Conservation (phyloP, 92 coral and sea anemone genomes). For the Actinernus sp. region DNA sequence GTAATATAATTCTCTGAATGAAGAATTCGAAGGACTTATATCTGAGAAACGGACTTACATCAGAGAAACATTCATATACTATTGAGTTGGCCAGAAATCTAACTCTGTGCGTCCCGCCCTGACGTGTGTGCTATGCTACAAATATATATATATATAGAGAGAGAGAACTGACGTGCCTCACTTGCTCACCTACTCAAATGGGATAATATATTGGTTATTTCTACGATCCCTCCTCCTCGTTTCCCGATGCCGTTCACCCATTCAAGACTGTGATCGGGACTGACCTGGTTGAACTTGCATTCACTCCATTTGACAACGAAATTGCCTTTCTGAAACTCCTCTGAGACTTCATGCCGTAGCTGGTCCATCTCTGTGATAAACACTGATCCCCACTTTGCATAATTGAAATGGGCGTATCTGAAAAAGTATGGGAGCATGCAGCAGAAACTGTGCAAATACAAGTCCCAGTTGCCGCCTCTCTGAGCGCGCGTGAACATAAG, state of each 20-base stretch:
- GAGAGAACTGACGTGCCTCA: too few species aligned
- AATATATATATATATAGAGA: too few species aligned
- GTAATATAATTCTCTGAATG: too few species aligned
- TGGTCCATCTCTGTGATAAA: slow-evolving; percentile 57
- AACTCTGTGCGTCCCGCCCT: too few species aligned
- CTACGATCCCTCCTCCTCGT: slow-evolving; percentile 60
- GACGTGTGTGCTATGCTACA: too few species aligned
- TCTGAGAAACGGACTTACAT: too few species aligned
- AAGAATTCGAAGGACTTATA: too few species aligned
- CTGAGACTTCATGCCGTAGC: slow-evolving; percentile 38
- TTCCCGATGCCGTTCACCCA: slow-evolving; percentile 58
- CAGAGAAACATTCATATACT: too few species aligned
- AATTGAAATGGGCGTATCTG: slow-evolving; percentile 47
- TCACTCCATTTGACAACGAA: slow-evolving; percentile 16
- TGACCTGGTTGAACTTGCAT: slow-evolving; percentile 13
- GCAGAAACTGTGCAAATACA: slow-evolving; percentile 52
- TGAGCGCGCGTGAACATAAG: slow-evolving; percentile 62
- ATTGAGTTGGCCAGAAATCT: too few species aligned
- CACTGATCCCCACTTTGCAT: slow-evolving; percentile 63
- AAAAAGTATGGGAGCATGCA: slow-evolving; percentile 65
- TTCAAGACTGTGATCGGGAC: slow-evolving; percentile 43
- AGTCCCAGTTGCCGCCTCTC: slow-evolving; percentile 49
- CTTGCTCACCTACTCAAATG: slow-evolving; percentile 67
- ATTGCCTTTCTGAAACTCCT: slow-evolving; percentile 31
- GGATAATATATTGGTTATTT: slow-evolving; percentile 61